Conservation (phyloP, 2,888 invertebrate species). For the Eupithecia insigniata region DNA sequence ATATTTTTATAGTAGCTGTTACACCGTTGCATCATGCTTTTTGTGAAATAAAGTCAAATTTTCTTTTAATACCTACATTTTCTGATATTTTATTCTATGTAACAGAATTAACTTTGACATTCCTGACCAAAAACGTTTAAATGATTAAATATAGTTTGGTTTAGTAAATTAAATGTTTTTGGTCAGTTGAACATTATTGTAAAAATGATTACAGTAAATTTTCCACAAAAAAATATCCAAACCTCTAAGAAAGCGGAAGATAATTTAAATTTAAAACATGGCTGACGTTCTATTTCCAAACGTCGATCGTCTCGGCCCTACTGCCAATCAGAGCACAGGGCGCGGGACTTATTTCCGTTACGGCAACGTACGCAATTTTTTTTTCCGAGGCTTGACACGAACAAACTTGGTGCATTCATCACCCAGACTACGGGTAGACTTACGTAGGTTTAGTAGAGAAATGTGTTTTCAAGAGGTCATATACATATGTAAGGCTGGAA, state of each 20-base stretch:
- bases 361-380: conserved; percentile 63
- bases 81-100: not conserved
- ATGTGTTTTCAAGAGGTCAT: conserved; percentile 11
- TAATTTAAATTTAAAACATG: conserved; percentile 34
- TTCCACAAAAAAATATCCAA: not conserved
- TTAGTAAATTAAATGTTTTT: too few species aligned
- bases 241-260: conserved; percentile 22
- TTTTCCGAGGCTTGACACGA: conserved; percentile 70
- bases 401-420: conserved; percentile 80
- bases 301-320: conserved; percentile 48
- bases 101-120: not conserved
- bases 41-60: not conserved
- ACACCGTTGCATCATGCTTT: conserved; percentile 17
- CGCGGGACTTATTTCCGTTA: conserved; percentile 69
- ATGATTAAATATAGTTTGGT: too few species aligned
- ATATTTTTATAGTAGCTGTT: conserved; percentile 32
- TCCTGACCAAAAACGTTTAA: not conserved
- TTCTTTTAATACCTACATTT: not conserved
- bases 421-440: conserved; percentile 56
- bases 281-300: conserved; percentile 41
- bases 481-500: not conserved
- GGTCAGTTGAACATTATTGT: too few species aligned
- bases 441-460: conserved; percentile 40
- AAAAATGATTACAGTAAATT: not conserved
- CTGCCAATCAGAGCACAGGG: conserved; percentile 71